These are phyloP conservation scores for Drosophila melanogaster DNA, from an alignment of 1,140 invertebrate species.

Conservation along the genomic window DNA sequence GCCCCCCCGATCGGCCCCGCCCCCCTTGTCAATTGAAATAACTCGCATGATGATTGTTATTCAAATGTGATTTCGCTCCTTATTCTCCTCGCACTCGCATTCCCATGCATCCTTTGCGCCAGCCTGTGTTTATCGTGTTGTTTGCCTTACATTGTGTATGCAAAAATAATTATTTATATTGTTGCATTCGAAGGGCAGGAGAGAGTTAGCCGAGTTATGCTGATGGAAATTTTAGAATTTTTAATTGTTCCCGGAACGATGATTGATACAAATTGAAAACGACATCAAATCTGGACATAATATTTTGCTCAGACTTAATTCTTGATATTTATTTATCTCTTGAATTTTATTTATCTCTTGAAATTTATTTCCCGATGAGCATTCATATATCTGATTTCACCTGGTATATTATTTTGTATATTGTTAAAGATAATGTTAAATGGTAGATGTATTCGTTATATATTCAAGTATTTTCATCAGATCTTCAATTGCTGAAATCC, in stretches of 20 bases:
- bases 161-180: conserved; percentile 83
- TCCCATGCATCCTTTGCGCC: conserved; percentile 52
- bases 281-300: neutral
- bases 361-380: too few species aligned
- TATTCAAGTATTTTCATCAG: too few species aligned
- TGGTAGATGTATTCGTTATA: too few species aligned
- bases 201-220: neutral
- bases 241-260: conserved; percentile 14
- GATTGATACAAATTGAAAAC: conserved; percentile 22
- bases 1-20: conserved; percentile 12
- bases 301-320: neutral
- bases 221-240: conserved; percentile 38
- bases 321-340: neutral
- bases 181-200: conserved; percentile 52
- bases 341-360: neutral
- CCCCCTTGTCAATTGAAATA: conserved; percentile 63
- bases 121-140: conserved; percentile 52
- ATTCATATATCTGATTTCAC: too few species aligned
- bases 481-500: too few species aligned
- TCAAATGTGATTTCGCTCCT: conserved; percentile 77
- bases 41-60: conserved; percentile 81
- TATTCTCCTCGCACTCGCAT: conserved; percentile 53
- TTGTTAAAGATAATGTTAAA: too few species aligned
- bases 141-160: conserved; percentile 78
- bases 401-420: neutral